Conservation (phyloP, 2,888 invertebrate species). For the Megamerina dolium region DNA sequence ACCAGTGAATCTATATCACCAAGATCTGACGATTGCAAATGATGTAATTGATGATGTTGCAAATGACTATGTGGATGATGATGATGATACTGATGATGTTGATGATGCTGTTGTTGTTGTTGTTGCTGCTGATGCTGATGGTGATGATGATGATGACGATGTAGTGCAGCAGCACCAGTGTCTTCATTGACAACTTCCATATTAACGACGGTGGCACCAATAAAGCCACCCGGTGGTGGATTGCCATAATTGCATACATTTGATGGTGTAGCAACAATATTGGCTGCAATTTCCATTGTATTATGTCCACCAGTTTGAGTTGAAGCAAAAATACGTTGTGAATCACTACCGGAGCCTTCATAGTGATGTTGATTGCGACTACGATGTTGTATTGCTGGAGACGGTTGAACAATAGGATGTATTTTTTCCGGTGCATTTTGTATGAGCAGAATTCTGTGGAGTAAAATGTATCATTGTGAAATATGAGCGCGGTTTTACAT, state of each 20-base stretch:
- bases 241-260: conserved; percentile 19
- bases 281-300: conserved; percentile 18
- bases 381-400: conserved; percentile 51
- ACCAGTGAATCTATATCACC: conserved; percentile 29
- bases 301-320: conserved; percentile 18
- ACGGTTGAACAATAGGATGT: conserved; percentile 57
- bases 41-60: conserved; percentile 21
- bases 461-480: no score
- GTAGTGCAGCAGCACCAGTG: conserved; percentile 15
- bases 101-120: conserved; percentile 17
- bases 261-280: conserved; percentile 13
- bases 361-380: conserved; percentile 16
- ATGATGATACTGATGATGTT: conserved; percentile 7
- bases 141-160: conserved; percentile 2
- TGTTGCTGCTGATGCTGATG: background rate
- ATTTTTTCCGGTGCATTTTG: conserved; percentile 86
- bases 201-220: conserved; percentile 14
- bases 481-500: no score
- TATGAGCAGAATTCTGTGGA: conserved; percentile 75
- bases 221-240: conserved; percentile 10
- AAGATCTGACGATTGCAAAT: conserved; percentile 32
- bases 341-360: conserved; percentile 21
- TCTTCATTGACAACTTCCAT: conserved; percentile 9
- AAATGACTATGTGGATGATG: no score
- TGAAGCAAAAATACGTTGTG: conserved; percentile 18